Evolutionary conservation across 2,113 vertebrate species (phyloP).

Genomic region (Sitta europaea): DNA sequence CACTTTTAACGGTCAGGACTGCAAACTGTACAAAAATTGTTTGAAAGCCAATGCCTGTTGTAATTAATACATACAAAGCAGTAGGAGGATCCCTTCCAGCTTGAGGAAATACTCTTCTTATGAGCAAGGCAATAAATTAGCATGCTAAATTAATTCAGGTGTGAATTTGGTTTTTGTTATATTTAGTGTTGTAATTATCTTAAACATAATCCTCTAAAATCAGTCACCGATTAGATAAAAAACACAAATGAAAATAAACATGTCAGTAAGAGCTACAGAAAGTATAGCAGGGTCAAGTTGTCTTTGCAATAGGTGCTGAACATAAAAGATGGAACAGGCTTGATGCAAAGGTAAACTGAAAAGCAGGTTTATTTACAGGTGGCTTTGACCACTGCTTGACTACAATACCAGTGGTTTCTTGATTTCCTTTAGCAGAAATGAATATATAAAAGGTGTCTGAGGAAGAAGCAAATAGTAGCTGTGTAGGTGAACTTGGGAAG

Average conservation of each 20-base stretch:
- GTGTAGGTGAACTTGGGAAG: neutral
- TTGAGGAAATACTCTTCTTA: neutral
- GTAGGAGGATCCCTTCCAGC: neutral
- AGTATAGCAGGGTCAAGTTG: neutral
- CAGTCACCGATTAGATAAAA: neutral
- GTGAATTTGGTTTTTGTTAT: neutral
- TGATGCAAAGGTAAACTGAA: neutral
- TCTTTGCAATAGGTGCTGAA: neutral
- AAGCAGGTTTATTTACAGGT: neutral
- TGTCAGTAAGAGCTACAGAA: neutral
- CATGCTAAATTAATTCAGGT: neutral
- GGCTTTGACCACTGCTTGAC: neutral
- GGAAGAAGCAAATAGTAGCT: neutral
- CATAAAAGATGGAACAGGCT: neutral
- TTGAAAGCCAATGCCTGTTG: neutral
- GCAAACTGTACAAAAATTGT: neutral
- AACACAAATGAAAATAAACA: neutral
- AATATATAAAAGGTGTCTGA: neutral
- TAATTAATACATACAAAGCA: neutral
- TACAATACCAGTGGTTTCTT: neutral
- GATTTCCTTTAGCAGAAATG: neutral
- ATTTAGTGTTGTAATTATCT: neutral
- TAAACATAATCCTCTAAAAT: neutral
- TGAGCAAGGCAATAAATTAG: neutral
- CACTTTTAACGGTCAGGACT: neutral